Conservation (phyloP, 2,797 vertebrate species). For the Sebastes reedi region DNA sequence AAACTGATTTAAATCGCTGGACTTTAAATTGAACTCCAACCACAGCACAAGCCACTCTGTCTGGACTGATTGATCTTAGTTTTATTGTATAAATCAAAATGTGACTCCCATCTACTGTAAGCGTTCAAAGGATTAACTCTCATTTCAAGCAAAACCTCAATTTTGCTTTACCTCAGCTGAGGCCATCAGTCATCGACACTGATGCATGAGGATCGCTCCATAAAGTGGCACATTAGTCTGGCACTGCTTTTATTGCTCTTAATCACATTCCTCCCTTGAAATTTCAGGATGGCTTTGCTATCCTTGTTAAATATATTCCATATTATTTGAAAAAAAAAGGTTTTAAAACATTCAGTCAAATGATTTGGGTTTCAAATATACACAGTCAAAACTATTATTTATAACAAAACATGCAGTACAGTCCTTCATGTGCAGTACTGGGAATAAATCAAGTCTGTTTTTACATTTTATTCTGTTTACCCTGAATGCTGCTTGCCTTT, state of each 20-base stretch:
- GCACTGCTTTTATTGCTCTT: slow-evolving; percentile 11
- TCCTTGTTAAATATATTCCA: slow-evolving; percentile 1
- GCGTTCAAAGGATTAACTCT: background rate
- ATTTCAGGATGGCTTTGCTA: background rate
- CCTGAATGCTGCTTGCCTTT: slow-evolving; percentile 11
- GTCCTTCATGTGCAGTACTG: background rate
- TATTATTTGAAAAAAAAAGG: background rate
- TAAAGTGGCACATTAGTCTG: slow-evolving; percentile 20
- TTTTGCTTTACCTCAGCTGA: background rate
- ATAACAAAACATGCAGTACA: background rate
- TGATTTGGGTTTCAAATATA: background rate
- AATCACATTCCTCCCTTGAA: slow-evolving; percentile 9
- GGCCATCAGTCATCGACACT: slow-evolving; percentile 12
- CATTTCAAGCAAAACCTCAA: slow-evolving; percentile 2
- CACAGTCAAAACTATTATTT: background rate
- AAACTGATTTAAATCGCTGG: slow-evolving; percentile 5
- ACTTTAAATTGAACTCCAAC: background rate
- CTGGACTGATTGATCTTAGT: background rate
- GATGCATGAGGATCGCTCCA: slow-evolving; percentile 37
- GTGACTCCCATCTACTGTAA: background rate
- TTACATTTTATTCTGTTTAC: slow-evolving; percentile 1
- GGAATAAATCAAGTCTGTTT: background rate
- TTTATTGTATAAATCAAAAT: background rate
- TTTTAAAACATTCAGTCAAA: background rate
- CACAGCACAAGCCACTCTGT: background rate